Evolutionary conservation across 2,888 invertebrate genomes (phyloP).

Genomic region (Ophion ellenae): DNA sequence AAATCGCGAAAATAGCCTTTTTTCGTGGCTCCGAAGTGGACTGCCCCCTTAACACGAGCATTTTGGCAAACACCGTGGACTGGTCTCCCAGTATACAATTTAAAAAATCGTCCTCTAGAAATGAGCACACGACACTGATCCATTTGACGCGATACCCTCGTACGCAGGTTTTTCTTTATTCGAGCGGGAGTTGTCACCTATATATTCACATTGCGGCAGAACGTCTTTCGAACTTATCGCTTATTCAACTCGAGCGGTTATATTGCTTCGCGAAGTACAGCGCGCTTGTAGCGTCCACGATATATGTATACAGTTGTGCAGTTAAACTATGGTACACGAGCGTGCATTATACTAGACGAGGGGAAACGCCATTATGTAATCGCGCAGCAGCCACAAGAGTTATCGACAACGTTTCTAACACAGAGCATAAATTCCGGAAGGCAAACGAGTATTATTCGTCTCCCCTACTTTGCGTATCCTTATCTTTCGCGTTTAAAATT

Average conservation of each 20-base stretch:
- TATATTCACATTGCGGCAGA: slow-evolving; percentile 22
- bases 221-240: slow-evolving; percentile 49
- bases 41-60: no score
- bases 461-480: slow-evolving; percentile 17
- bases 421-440: slow-evolving; percentile 29
- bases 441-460: slow-evolving; percentile 25
- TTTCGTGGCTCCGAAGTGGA: no score
- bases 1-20: no score
- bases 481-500: slow-evolving; percentile 19
- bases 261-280: slow-evolving; percentile 38
- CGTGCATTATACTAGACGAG: slow-evolving; percentile 15
- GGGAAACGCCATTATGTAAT: slow-evolving; percentile 40
- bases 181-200: slow-evolving; percentile 7
- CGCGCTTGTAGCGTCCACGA: slow-evolving; percentile 6
- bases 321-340: slow-evolving; percentile 15
- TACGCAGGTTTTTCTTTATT: background rate
- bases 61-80: no score
- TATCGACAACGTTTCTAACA: slow-evolving; percentile 43
- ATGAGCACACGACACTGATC: background rate
- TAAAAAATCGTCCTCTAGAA: background rate
- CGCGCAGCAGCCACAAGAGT: slow-evolving; percentile 36
- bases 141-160: background rate
- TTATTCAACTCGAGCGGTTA: slow-evolving; percentile 26
- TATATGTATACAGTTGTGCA: slow-evolving; percentile 19
- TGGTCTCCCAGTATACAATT: background rate